These are phyloP conservation scores for Microctenopoma steveboyesi DNA, from an alignment of 2,797 vertebrate species.

Conservation along the genomic window DNA sequence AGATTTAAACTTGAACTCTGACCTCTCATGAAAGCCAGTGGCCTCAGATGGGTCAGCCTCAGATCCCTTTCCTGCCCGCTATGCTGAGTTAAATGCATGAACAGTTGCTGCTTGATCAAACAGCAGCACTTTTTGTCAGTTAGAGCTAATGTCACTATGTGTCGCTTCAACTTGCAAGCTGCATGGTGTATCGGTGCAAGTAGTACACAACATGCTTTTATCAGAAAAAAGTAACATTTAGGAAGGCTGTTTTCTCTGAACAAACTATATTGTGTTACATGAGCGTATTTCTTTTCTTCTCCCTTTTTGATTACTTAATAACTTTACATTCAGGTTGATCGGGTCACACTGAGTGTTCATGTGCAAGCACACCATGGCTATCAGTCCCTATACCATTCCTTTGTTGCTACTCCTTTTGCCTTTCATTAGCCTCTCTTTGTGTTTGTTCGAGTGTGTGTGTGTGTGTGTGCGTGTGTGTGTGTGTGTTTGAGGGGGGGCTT, in stretches of 20 bases:
- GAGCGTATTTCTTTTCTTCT: conserved; percentile 16
- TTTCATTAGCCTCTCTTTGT: conserved; percentile 21
- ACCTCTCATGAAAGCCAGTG: conserved; percentile 48
- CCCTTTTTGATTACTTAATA: conserved; percentile 8
- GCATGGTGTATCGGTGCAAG: conserved; percentile 31
- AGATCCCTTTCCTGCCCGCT: conserved; percentile 35
- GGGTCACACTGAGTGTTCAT: conserved; percentile 34
- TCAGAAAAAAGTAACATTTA: conserved; percentile 27
- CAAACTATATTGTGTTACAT: conserved; percentile 43
- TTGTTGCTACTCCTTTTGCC: conserved; percentile 26
- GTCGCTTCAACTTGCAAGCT: conserved; percentile 25
- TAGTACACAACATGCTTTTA: conserved; percentile 35
- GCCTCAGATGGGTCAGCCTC: conserved; percentile 17
- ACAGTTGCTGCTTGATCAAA: conserved; percentile 9
- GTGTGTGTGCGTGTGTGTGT: conserved; percentile 8
- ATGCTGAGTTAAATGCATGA: conserved; percentile 31
- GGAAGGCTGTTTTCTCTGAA: conserved; percentile 34
- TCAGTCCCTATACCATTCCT: conserved; percentile 38
- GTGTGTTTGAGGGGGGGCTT: neutral
- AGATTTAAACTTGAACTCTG: conserved; percentile 69
- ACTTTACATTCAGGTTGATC: conserved; percentile 33
- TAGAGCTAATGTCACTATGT: conserved; percentile 14
- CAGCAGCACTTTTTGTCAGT: conserved; percentile 4
- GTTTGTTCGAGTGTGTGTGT: neutral
- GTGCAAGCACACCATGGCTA: conserved; percentile 21